Percentiles rank a stretch among this genome's conserved stretches.
Conservation (phyloP, 30 jellyfish, hydroid and myxozoan genomes). For the Aurelia aurita region DNA sequence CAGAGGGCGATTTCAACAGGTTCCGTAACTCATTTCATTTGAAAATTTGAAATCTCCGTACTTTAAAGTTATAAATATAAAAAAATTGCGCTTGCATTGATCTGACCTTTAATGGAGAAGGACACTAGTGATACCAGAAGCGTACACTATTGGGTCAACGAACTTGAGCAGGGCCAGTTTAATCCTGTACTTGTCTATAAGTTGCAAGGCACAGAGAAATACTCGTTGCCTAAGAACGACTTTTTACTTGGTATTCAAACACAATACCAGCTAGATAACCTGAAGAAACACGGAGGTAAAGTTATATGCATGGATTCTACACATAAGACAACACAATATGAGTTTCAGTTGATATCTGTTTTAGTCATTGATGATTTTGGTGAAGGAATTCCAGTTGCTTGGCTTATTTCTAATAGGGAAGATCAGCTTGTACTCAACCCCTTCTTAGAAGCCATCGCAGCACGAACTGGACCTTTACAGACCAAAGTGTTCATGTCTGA, state of each 20-base stretch:
- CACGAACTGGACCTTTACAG: background rate
- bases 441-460: conserved; percentile 14
- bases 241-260: too few species aligned
- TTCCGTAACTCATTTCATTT: too few species aligned
- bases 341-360: conserved; percentile 29
- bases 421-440: conserved; percentile 21
- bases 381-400: conserved; percentile 48
- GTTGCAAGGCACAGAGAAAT: conserved; percentile 15
- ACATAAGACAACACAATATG: conserved; percentile 45
- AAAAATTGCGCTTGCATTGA: too few species aligned
- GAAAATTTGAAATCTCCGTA: too few species aligned
- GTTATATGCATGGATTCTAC: conserved; percentile 32
- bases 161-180: conserved; percentile 24
- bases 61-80: too few species aligned
- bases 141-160: too few species aligned
- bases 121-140: conserved; percentile 33
- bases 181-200: conserved; percentile 21
- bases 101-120: conserved; percentile 28
- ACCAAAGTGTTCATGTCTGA: conserved; percentile 17
- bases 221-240: too few species aligned
- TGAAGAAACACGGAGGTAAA: background rate
- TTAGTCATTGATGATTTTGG: conserved; percentile 31
- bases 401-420: conserved; percentile 21
- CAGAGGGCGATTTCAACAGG: too few species aligned
- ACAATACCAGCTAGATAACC: conserved; percentile 9